Evolutionary conservation across 2,888 invertebrate genomes (phyloP).

Genomic region (Andrena camellia): DNA sequence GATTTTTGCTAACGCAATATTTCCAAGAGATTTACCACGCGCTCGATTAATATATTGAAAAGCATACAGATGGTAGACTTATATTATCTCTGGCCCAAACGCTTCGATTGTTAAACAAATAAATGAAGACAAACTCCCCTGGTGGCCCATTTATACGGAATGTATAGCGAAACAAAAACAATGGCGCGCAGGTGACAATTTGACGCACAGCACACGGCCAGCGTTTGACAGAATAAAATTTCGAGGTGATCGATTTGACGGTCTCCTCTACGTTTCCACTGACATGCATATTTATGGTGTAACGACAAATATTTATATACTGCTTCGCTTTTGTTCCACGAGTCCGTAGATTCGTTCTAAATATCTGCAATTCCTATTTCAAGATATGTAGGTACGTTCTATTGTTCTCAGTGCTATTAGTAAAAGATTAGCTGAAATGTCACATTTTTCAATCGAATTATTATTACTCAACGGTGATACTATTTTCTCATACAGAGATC

Average conservation of each 20-base stretch:
- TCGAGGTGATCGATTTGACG: slow-evolving; percentile 35
- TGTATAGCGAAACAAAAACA: slow-evolving; percentile 17
- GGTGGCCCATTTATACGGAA: slow-evolving; percentile 3
- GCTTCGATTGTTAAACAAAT: slow-evolving; percentile 20
- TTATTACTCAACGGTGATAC: background rate
- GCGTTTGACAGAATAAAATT: slow-evolving; percentile 44
- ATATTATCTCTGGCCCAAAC: no score
- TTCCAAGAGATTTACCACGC: background rate
- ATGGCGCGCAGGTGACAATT: slow-evolving; percentile 19
- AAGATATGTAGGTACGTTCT: background rate
- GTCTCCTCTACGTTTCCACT: slow-evolving; percentile 4
- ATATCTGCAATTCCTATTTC: background rate
- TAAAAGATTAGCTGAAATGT: background rate
- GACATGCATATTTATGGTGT: slow-evolving; percentile 28
- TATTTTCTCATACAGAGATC: background rate
- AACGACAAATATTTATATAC: slow-evolving; percentile 15
- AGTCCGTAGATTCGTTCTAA: background rate
- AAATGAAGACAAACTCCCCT: slow-evolving; percentile 23
- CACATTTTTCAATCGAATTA: background rate
- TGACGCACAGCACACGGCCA: slow-evolving; percentile 27
- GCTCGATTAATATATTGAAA: slow-evolving; percentile 3
- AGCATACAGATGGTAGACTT: background rate
- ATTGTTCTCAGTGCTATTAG: background rate
- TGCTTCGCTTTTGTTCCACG: background rate
- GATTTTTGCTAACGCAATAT: background rate